Conservation (phyloP, 2,888 invertebrate species). For the Cremastobaeus sp. region DNA sequence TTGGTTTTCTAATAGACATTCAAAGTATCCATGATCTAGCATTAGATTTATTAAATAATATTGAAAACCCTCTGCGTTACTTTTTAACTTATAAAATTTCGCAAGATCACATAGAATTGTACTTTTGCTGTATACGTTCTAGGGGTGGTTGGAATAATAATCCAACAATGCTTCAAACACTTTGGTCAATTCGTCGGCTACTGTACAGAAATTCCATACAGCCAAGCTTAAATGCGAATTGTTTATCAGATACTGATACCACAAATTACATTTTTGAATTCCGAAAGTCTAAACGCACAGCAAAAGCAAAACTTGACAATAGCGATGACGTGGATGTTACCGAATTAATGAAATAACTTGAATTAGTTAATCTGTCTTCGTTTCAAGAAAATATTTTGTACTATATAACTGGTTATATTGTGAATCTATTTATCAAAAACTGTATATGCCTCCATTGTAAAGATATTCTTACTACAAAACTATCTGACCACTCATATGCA, state of each 20-base stretch:
- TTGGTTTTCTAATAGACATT: constrained; percentile 27
- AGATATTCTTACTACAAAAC: no score
- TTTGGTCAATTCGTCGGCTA: constrained; percentile 63
- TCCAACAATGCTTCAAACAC: constrained; percentile 59
- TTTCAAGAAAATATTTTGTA: constrained; percentile 17
- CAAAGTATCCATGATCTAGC: constrained; percentile 13
- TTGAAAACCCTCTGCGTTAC: constrained; percentile 32
- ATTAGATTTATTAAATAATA: constrained; percentile 10
- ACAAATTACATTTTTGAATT: constrained; percentile 12
- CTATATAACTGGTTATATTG: constrained; percentile 9
- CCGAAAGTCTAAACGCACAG: not conserved
- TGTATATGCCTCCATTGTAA: not conserved
- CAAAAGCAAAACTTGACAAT: not conserved
- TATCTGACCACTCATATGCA: no score
- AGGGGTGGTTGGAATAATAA: no score
- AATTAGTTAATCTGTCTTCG: not conserved
- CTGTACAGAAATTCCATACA: constrained; percentile 61
- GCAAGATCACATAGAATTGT: constrained; percentile 49
- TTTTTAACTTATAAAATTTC: constrained; percentile 53
- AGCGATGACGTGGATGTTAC: not conserved
- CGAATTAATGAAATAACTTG: not conserved
- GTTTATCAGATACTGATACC: constrained; percentile 20
- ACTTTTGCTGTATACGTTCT: constrained; percentile 62
- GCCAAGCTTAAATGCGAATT: constrained; percentile 61
- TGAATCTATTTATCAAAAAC: not conserved